Percentiles rank a stretch among this genome's conserved stretches.
phyloP scores from a whole-genome alignment of 2,113 vertebrate species.

The Tonatia bakeri region DNA sequence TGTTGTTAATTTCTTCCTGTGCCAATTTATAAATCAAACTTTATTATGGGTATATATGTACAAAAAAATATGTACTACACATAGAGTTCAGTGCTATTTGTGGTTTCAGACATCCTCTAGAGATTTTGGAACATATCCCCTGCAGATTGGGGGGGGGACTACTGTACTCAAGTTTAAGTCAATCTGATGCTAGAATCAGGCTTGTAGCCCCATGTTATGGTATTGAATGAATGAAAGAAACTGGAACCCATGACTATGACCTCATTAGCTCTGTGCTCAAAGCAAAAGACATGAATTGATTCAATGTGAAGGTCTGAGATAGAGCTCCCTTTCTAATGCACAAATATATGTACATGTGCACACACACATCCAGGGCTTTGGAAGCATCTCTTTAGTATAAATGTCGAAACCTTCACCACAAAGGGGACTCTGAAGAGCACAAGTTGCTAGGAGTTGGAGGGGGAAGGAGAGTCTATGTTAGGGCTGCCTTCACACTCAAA shows the following conservation, averaged over 20 bases:
- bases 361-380: background rate
- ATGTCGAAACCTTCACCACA: background rate
- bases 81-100: background rate
- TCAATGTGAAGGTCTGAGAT: background rate
- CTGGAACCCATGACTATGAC: background rate
- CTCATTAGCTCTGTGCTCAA: background rate
- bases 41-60: background rate
- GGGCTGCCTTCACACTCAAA: background rate
- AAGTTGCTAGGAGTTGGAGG: background rate
- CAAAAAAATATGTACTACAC: background rate
- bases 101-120: background rate
- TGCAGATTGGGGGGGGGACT: background rate
- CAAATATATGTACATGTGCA: no score
- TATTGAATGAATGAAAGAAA: background rate
- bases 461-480: background rate
- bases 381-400: background rate
- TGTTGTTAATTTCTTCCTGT: background rate
- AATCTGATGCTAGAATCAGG: background rate
- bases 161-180: background rate
- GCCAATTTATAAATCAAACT: background rate
- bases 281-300: background rate
- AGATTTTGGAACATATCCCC: background rate
- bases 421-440: background rate
- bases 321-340: background rate
- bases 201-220: background rate